Evolutionary conservation across 2,888 invertebrate species (phyloP), one percentile per base, ranked within the genome.

Genomic region (Idaea biselata): DNA sequence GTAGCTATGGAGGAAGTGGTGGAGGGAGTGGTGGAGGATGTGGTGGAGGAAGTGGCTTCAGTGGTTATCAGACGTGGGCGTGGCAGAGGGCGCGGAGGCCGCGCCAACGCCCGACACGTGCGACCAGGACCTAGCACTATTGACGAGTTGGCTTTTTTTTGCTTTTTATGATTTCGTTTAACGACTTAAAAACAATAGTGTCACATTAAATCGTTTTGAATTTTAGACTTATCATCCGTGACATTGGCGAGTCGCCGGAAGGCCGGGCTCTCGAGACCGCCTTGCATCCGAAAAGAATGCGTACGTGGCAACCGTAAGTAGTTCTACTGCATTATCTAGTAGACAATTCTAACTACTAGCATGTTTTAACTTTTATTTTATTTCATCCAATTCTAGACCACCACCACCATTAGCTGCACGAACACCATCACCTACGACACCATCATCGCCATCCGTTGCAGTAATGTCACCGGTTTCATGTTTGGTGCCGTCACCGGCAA

Each of bases 1-100:
- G 60, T 59, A 55, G 54, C 31, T 55, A 25, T 25, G 25, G 25
- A 25, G 25, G 25, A 25, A 53, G 57, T 60, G 58, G 60, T 59
- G 44, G 55, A 18, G 33, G 33, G 33, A 33, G 33, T 11, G 14
- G 33, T 33, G 33, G 33, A 25, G 25, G 25, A 25, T 25, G 25
- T 33, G 14, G 33, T 33, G 33, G 33, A 14, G 14, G 33, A 33
- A 33, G 33, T 33, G 33, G 33, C 14, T 25, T 25, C 25, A 33
- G 33, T 7, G 8, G 33, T 11, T 33, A 14, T 14, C 7, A 14
- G 33, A 33, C 33, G 33, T 14, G 33, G 33, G 33, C 33, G 33
- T 33, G 14, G 33, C 33, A 33, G 33, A 33, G 33, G 33, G 33
- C 33, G 33, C 33, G 33, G 33, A 33, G 33, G 33, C 33, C 33